phyloP scores from a whole-genome alignment of 2,113 vertebrate species.

The Merops nubicus region DNA sequence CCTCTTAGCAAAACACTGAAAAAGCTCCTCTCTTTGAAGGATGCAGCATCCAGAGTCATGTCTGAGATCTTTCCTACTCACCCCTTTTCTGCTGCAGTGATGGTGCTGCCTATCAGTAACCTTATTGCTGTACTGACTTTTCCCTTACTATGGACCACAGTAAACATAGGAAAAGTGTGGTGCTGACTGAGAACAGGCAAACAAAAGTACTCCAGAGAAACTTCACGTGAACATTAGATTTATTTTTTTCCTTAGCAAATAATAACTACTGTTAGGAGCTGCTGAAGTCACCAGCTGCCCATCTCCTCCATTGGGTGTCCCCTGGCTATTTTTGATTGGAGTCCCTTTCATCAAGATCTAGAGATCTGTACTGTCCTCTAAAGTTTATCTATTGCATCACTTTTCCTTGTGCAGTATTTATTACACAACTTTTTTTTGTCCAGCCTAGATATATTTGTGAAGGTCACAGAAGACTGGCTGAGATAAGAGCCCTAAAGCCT shows the following conservation, averaged over 20 bases:
- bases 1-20: background rate
- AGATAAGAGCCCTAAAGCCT: background rate
- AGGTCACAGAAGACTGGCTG: constrained; percentile 24
- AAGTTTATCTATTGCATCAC: constrained; percentile 2
- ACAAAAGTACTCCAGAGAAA: background rate
- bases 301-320: background rate
- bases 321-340: background rate
- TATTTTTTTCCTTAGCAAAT: background rate
- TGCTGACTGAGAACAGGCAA: background rate
- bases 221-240: no score
- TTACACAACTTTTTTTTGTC: background rate
- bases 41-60: background rate
- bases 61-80: background rate
- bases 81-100: background rate
- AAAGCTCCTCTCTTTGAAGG: background rate
- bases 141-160: background rate
- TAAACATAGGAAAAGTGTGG: background rate
- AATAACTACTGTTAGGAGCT: background rate
- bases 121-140: background rate
- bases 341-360: constrained; percentile 4
- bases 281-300: background rate
- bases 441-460: constrained; percentile 8
- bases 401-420: background rate
- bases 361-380: constrained; percentile 18
- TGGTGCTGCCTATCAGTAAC: background rate